Base-by-base conservation (phyloP, 2,797 vertebrate genomes). In the Anabacerthia variegaticeps region DNA sequence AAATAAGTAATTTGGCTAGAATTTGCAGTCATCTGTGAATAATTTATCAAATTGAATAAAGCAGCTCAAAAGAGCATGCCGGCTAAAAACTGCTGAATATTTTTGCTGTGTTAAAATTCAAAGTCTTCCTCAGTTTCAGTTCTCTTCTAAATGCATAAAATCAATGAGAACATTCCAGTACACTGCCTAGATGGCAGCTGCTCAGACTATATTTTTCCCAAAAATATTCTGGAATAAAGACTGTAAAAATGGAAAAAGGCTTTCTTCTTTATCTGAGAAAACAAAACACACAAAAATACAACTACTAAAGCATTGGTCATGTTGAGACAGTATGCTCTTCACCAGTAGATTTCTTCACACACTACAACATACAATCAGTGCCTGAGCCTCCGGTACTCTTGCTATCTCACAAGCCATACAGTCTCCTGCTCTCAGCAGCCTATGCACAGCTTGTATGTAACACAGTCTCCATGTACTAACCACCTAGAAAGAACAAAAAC, bases 1-100 rank as follows among this genome's bases (percentile, higher is more conserved):
- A 97, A 97, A 97, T 96, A 96, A 96, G 91, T 72, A 61, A 95
- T 95, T 96, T 83, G 97, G 89, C 91, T 91, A 90, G 78, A 95
- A 97, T 83, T 88, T 92, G 69, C 77, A 96, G 89, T 95, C 92
- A 94, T 81, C 75, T 95, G 85, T 97, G 96, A 97, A 96, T 97
- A 98, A 98, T 97, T 97, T 93, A 98, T 92, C 85, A 89, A 90
- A 93, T 61, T 61, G 44, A 96, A 77, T 89, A 94, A 96, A 96
- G 92, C 66, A 94, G 78, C 58, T 95, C 72, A 51, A 84, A 95
- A 85, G 59, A 54, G 32, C 71, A 77, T 54, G 68, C 75, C 95
- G 71, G n/a, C n/a, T 92, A 95, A 95, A 97, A 96, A 44, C 34
- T 65, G 24, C 22, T 55, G 55, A 93, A 83, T 95, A 89, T 78